Evolutionary conservation across 64 coral and sea anemone species (phyloP), one percentile per base, ranked within the genome.

Genomic region (Astreopora myriophthalma): DNA sequence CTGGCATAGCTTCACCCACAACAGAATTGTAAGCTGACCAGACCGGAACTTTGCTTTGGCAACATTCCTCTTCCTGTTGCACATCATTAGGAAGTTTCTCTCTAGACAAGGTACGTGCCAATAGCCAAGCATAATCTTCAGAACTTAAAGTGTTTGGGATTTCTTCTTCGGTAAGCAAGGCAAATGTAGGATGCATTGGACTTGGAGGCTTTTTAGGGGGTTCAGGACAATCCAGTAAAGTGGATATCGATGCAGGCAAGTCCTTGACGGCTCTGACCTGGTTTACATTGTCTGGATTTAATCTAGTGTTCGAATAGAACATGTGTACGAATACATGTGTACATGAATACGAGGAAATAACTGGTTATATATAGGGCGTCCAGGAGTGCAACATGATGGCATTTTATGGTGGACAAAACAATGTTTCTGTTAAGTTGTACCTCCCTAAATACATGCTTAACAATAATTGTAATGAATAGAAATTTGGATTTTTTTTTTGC

Each of bases 41-140:
- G 5, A 28, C 62, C 20, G 62, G 62, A 65, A 65, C 25, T 65
- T 28, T 65, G 20, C 62, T 65, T 65, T 65, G 62, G 25, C 4
- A 25, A 23, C 62, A 65, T 28, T 65, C 25, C 5, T 65, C 9
- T 55, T 34, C 57, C 49, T 89, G 20, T 46, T 76, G 28, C 30
- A 31, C 6, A 37, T 73, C 87, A 87, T 87, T 12, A 87, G 62
- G 28, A 87, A 46, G 28, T 26, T 69, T 71, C 48, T 52, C 42
- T 33, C 48, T 36, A 51, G 86, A 76, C 27, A 93, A 46, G 27
- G 79, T 81, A 20, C 51, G 77, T 12, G 62, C 64, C 16, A 92
- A 55, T 39, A 92, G 42, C 77, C 89, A 92, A 73, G 80, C 49
- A 36, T 86, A 92, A 62, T 92, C 90, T 75, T 92, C 69, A 74